Base-by-base conservation (phyloP, 2,113 vertebrate species). In the Ptilonorhynchus violaceus region DNA sequence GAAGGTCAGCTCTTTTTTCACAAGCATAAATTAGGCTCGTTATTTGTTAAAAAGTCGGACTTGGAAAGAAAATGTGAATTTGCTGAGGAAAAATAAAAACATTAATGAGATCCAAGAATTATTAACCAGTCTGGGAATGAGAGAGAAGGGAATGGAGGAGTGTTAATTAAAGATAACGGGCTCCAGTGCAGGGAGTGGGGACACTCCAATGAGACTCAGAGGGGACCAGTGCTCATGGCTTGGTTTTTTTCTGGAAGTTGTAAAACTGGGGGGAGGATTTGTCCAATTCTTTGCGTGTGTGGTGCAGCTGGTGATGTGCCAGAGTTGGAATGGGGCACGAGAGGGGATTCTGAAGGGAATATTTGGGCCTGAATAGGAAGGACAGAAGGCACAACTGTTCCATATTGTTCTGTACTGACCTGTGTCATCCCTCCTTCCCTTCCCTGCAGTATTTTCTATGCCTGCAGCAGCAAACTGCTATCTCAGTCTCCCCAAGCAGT, bases 101-200 rank as follows among this genome's bases (percentile, higher is more conserved):
- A 87, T 69, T 83, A 85, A 92, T 86, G 81, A 83, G 78, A 79
- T 92, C 69, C 67, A 92, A 95, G 93, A 92, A 62, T 93, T 94
- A 95, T 76, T 62, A 96, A 72, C 47, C 20, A 62, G 81, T 18
- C 87, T 66, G 49, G 81, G 66, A 93, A 76, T 22, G 23, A 79
- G 46, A 79, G 46, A 13, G 78, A 78, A 78, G 52, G 67, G 52
- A 53, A 89, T 33, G 42, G 46, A 39, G 89, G 87, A 79, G 78
- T 31, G 31, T 79, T 91, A 90, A 91, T 89, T 95, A 92, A 89
- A 93, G 91, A 68, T 89, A 92, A 70, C 1, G 0, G 59, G 39
- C 64, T 91, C 37, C 64, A 67, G 33, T 14, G 27, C 49, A 44
- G 47, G 31, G 37, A 49, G 8, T 19, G 20, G 28, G 58, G 52